phyloP scores from a whole-genome alignment of 2,113 vertebrate genomes.

The Lepus europaeus region DNA sequence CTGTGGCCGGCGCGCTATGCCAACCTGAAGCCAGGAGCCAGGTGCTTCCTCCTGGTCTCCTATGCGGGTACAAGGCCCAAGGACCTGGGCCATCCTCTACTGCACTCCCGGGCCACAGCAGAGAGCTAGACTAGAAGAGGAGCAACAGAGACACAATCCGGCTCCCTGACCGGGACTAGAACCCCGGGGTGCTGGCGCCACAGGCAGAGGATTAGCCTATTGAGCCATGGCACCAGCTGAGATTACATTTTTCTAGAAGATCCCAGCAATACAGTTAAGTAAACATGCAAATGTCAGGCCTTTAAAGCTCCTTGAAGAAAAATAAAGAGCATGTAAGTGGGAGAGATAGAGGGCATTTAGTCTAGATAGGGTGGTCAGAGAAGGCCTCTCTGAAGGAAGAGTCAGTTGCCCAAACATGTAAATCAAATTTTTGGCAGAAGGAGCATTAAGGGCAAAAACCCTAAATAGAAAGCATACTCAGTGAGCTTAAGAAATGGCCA shows the following conservation, averaged over 20 bases:
- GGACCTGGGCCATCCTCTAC: too few relatives aligned
- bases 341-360: not conserved
- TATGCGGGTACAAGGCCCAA: too few relatives aligned
- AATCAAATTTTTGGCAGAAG: not conserved
- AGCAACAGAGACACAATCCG: too few relatives aligned
- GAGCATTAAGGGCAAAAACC: not conserved
- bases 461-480: not conserved
- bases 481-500: not conserved
- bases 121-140: too few relatives aligned
- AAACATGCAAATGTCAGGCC: not conserved
- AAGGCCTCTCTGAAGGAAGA: not conserved
- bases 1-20: too few relatives aligned
- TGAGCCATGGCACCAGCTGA: too few relatives aligned
- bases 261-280: not conserved
- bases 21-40: too few relatives aligned
- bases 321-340: not conserved
- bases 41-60: too few relatives aligned
- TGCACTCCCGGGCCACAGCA: too few relatives aligned
- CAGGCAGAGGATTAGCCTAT: too few relatives aligned
- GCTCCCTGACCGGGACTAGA: too few relatives aligned
- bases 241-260: not conserved
- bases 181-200: too few relatives aligned
- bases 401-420: not conserved
- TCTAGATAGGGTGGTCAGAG: not conserved
- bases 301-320: slow-evolving; percentile 50